Evolutionary conservation across 1,140 invertebrate genomes (phyloP).

Genomic region (Maniola jurtina): DNA sequence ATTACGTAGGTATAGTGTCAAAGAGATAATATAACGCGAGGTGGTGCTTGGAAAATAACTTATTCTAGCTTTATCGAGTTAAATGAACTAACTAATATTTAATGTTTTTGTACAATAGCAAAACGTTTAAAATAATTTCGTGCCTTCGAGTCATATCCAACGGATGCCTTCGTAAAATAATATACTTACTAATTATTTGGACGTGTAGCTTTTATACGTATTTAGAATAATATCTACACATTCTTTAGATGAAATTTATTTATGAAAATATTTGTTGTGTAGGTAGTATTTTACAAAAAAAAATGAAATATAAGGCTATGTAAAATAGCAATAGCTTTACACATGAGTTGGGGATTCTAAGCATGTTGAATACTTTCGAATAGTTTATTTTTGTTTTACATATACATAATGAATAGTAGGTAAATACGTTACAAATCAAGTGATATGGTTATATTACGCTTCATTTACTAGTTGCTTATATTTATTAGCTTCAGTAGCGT

Average conservation of each 20-base stretch:
- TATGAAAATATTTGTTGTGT: conserved; percentile 30
- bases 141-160: conserved; percentile 74
- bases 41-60: conserved; percentile 62
- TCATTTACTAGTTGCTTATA: conserved; percentile 54
- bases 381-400: conserved; percentile 74
- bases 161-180: conserved; percentile 50
- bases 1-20: conserved; percentile 55
- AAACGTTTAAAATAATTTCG: conserved; percentile 60
- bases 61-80: conserved; percentile 39
- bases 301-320: conserved; percentile 8
- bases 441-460: conserved; percentile 61
- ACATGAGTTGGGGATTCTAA: conserved; percentile 36
- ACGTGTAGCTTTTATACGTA: conserved; percentile 46
- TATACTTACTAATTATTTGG: conserved; percentile 21
- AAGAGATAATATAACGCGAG: conserved; percentile 47
- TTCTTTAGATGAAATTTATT: conserved; percentile 33
- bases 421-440: conserved; percentile 56
- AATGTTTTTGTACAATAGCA: conserved; percentile 38
- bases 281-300: conserved; percentile 22
- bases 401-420: conserved; percentile 35
- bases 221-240: conserved; percentile 38
- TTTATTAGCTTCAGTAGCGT: conserved; percentile 39
- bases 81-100: conserved; percentile 37
- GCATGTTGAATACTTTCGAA: conserved; percentile 70
- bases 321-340: conserved; percentile 12